Evolutionary conservation across 2,113 vertebrate genomes (phyloP).

Genomic region (Ariopsis seemanni): DNA sequence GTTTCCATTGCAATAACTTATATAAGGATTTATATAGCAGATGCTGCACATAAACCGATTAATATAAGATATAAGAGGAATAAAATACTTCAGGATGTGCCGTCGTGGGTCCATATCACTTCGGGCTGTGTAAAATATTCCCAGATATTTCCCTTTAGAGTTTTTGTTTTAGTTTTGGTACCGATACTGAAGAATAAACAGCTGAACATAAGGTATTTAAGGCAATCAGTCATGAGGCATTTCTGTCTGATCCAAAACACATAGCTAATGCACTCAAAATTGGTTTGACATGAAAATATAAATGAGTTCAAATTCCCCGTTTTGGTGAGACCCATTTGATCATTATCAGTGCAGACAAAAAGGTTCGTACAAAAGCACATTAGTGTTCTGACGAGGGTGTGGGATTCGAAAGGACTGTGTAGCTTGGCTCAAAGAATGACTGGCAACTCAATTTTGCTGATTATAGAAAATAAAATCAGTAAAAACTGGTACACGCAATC

Average conservation of each 20-base stretch:
- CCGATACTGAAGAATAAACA: not conserved
- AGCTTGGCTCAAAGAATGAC: conserved; percentile 23
- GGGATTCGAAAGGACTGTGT: conserved; percentile 12
- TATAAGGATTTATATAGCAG: not conserved
- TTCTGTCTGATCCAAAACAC: conserved; percentile 11
- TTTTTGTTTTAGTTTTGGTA: not conserved
- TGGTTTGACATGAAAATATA: conserved; percentile 23
- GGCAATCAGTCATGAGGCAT: not conserved
- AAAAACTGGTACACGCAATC: not conserved
- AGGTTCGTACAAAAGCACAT: conserved; percentile 29
- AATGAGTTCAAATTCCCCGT: not conserved
- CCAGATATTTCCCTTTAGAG: not conserved
- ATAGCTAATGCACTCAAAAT: conserved; percentile 21
- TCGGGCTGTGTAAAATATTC: not conserved
- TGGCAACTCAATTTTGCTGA: conserved; percentile 35
- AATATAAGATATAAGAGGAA: not conserved
- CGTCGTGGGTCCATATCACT: too few relatives aligned
- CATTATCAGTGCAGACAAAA: conserved; percentile 22
- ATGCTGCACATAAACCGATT: not conserved
- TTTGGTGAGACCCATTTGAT: conserved; percentile 33
- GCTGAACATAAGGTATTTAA: not conserved
- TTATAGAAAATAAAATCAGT: conserved; percentile 12
- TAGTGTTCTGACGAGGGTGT: conserved; percentile 23
- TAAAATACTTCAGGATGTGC: not conserved
- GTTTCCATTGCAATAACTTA: not conserved